phyloP scores from a whole-genome alignment of 2,888 invertebrate species.

The Drosophila paracracens region DNA sequence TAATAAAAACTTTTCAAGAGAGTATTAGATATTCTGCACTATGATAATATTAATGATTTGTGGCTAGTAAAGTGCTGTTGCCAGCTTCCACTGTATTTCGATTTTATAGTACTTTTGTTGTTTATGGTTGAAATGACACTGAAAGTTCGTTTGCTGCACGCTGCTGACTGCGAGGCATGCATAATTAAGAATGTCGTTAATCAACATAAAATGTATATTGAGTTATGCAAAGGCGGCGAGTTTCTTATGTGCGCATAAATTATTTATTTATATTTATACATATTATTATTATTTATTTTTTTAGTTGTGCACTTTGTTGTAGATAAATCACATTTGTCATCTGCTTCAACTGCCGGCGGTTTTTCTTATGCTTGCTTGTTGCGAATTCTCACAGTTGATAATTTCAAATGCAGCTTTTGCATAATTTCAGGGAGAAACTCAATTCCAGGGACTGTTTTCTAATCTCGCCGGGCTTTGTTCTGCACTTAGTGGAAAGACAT shows the following conservation, averaged over 20 bases:
- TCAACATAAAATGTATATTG: conserved; percentile 30
- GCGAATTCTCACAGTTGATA: conserved; percentile 31
- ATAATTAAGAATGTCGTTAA: conserved; percentile 35
- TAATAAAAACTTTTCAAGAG: neutral
- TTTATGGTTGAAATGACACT: conserved; percentile 41
- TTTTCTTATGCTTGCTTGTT: conserved; percentile 20
- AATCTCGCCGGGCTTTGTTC: conserved; percentile 36
- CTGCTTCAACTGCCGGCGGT: conserved; percentile 32
- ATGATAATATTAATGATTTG: neutral
- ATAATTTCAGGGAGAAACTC: conserved; percentile 30
- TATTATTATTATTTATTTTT: neutral
- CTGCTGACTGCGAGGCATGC: conserved; percentile 49
- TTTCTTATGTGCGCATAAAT: neutral
- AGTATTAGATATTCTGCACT: neutral
- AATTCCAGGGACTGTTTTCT: conserved; percentile 31
- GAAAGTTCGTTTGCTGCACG: conserved; percentile 25
- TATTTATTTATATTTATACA: conserved; percentile 8
- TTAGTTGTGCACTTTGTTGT: conserved; percentile 12
- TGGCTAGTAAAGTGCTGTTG: neutral
- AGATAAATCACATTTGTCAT: conserved; percentile 24
- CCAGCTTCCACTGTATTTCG: neutral
- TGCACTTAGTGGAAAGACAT: conserved; percentile 32
- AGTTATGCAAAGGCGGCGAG: conserved; percentile 37
- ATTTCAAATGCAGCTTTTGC: conserved; percentile 38
- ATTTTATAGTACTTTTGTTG: conserved; percentile 6